Evolutionary conservation across 2,797 vertebrate species (phyloP).

Genomic region (Lepilemur ruficaudatus): DNA sequence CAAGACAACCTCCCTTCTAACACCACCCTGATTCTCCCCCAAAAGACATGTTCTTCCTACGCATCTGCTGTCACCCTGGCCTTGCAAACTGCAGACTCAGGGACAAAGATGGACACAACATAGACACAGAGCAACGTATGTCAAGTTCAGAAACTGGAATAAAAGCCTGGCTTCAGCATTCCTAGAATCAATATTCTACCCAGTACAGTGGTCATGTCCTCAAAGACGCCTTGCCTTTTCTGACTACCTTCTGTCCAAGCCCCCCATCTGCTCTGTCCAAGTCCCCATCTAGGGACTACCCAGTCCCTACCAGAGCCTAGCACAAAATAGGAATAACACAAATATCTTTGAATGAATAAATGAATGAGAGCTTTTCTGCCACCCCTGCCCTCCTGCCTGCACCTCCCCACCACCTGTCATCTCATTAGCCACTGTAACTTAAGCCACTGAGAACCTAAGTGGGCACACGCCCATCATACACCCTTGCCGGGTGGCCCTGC

Average conservation of each 20-base stretch:
- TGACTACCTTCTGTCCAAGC: background rate
- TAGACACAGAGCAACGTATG: background rate
- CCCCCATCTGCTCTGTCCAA: no score
- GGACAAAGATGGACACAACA: background rate
- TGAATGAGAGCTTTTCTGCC: background rate
- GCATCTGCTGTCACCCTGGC: rapidly evolving
- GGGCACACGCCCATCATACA: background rate
- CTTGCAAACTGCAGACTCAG: background rate
- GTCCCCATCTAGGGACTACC: no score
- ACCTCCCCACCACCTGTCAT: background rate
- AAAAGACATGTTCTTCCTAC: background rate
- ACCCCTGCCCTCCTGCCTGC: background rate
- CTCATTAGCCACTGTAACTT: background rate
- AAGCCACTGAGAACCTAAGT: background rate
- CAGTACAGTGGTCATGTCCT: background rate
- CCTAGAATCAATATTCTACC: background rate
- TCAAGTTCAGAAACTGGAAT: background rate
- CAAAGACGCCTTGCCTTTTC: background rate
- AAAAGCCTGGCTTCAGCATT: background rate
- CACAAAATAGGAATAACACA: background rate
- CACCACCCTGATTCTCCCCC: background rate
- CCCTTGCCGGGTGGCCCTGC: background rate
- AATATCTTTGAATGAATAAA: background rate
- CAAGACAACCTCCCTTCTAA: background rate
- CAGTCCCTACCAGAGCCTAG: background rate